Conservation (phyloP, 64 coral and sea anemone species). For the Stylophora pistillata region DNA sequence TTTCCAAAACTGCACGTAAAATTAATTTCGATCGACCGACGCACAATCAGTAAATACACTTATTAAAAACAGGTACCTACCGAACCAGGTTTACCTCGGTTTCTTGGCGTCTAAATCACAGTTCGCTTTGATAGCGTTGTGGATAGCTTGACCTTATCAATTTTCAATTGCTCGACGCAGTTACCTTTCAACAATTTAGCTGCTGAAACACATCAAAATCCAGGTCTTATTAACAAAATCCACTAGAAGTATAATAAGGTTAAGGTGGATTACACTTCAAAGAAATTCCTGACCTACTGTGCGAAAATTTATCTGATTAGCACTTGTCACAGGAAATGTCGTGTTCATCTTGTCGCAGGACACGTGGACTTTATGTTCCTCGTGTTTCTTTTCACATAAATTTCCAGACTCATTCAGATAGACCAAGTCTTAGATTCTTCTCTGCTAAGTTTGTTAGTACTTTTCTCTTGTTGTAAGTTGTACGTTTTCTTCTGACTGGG, state of each 20-base stretch:
- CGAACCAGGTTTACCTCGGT: no score
- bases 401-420: neutral
- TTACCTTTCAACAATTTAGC: constrained; percentile 7
- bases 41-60: no score
- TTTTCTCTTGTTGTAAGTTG: neutral
- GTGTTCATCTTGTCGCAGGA: no score
- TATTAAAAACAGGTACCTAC: no score
- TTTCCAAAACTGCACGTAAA: no score
- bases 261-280: constrained; percentile 16
- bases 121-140: neutral
- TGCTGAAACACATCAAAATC: neutral
- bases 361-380: constrained; percentile 8
- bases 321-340: neutral
- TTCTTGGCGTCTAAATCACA: no score
- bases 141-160: neutral
- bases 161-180: neutral
- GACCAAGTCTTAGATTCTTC: neutral
- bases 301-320: neutral
- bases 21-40: no score
- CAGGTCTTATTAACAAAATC: neutral
- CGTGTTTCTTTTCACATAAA: no score
- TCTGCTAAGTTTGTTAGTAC: neutral
- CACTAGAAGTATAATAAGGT: neutral
- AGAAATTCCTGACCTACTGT: neutral
- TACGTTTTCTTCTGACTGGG: neutral